phyloP scores from a whole-genome alignment of 2,888 invertebrate genomes.

The Apodemia zela region DNA sequence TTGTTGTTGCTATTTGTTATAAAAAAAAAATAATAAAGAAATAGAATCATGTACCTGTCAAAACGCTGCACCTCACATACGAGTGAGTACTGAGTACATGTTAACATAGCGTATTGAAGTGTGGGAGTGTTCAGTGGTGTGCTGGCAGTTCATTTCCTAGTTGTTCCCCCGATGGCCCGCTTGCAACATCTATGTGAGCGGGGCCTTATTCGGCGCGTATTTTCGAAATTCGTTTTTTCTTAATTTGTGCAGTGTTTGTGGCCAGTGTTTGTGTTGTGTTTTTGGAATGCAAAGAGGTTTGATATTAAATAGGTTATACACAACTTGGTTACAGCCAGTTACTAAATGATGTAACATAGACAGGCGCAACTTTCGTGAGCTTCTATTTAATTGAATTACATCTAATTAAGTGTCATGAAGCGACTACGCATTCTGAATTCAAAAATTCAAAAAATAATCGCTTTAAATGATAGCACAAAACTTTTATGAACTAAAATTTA shows the following conservation, averaged over 20 bases:
- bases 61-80: conserved; percentile 53
- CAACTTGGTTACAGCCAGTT: conserved; percentile 36
- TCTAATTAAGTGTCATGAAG: conserved; percentile 33
- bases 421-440: conserved; percentile 26
- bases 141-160: conserved; percentile 73
- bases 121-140: conserved; percentile 47
- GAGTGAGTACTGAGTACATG: conserved; percentile 41
- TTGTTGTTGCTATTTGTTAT: conserved; percentile 12
- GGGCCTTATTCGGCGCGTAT: conserved; percentile 71
- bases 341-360: conserved; percentile 40
- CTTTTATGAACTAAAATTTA: no score
- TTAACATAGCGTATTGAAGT: conserved; percentile 36
- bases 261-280: conserved; percentile 39
- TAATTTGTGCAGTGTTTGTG: conserved; percentile 38
- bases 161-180: conserved; percentile 73
- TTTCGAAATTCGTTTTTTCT: conserved; percentile 46
- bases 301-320: conserved; percentile 35
- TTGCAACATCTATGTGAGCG: conserved; percentile 74
- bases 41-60: conserved; percentile 64
- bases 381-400: conserved; percentile 33
- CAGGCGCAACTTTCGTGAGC: conserved; percentile 31
- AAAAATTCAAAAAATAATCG: conserved; percentile 10
- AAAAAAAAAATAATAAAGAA: conserved; percentile 43
- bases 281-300: conserved; percentile 38
- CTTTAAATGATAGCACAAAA: no score